phyloP scores from a whole-genome alignment of 2,888 invertebrate genomes.

The Tromatobia lineatoria region DNA sequence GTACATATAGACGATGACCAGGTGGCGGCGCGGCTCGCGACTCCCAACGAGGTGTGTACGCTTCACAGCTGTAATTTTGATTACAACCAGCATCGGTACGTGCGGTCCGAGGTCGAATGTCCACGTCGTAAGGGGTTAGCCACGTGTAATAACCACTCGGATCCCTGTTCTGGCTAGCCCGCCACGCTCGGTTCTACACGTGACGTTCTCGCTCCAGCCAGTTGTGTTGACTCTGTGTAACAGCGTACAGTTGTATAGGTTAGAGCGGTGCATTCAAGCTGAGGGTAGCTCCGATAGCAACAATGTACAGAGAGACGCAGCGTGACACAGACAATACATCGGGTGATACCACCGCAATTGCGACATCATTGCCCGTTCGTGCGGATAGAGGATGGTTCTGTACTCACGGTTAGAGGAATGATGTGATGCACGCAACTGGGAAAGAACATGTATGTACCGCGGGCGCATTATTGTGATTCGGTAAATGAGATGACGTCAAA shows the following conservation, averaged over 20 bases:
- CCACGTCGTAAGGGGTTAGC: constrained; percentile 54
- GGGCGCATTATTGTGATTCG: constrained; percentile 30
- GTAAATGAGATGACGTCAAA: constrained; percentile 7
- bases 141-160: constrained; percentile 76
- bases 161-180: constrained; percentile 72
- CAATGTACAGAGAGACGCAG: constrained; percentile 51
- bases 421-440: neutral
- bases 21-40: neutral
- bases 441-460: constrained; percentile 3
- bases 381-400: constrained; percentile 6
- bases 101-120: constrained; percentile 70
- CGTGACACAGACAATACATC: constrained; percentile 67
- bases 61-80: constrained; percentile 74
- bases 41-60: constrained; percentile 25
- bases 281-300: constrained; percentile 33
- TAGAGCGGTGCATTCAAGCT: constrained; percentile 27
- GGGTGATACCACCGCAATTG: constrained; percentile 71
- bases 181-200: constrained; percentile 59
- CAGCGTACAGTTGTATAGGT: constrained; percentile 12
- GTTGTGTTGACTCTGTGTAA: constrained; percentile 39
- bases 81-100: constrained; percentile 69
- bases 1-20: neutral
- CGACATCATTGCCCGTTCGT: constrained; percentile 60
- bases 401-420: neutral
- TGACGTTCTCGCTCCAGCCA: constrained; percentile 20